Evolutionary conservation across 2,113 vertebrate genomes (phyloP).

Genomic region (Microcebus griseorufus): DNA sequence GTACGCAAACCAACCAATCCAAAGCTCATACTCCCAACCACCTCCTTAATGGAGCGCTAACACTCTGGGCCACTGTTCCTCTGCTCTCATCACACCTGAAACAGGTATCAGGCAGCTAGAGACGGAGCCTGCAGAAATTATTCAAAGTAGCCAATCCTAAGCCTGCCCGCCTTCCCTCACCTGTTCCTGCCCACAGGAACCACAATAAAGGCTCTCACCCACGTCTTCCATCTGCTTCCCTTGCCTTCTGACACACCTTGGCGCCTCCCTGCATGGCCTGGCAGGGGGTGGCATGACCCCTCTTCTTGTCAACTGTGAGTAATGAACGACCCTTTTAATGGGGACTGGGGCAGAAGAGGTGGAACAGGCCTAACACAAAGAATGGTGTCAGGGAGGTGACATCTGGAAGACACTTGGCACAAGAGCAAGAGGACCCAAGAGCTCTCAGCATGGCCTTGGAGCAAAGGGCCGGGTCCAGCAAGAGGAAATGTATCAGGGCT

Average conservation of each 20-base stretch:
- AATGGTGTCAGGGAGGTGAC: not conserved
- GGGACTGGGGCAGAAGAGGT: not conserved
- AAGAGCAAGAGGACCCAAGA: not conserved
- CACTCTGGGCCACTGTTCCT: not conserved
- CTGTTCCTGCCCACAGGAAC: not conserved
- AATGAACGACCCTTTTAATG: not conserved
- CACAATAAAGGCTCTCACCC: not conserved
- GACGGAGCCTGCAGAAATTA: not conserved
- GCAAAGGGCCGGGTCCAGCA: not conserved
- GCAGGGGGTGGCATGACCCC: fast-evolving
- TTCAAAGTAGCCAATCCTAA: not conserved
- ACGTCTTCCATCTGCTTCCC: fast-evolving
- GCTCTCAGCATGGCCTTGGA: not conserved
- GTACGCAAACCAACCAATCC: not conserved
- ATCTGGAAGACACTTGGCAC: not conserved
- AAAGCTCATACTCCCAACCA: not conserved
- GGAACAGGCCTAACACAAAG: not conserved
- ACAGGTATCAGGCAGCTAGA: not conserved
- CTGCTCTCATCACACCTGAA: not conserved
- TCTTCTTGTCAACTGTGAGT: not conserved
- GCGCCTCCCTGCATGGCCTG: not conserved
- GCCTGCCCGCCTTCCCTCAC: not conserved
- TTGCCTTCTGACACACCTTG: not conserved
- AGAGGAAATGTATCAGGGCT: not conserved
- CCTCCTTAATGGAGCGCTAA: not conserved